A percentile compares a stretch with the other conserved stretches of the same genome.
Evolutionary conservation across 1,140 invertebrate species (phyloP).

Genomic region (Tachypleus tridentatus): DNA sequence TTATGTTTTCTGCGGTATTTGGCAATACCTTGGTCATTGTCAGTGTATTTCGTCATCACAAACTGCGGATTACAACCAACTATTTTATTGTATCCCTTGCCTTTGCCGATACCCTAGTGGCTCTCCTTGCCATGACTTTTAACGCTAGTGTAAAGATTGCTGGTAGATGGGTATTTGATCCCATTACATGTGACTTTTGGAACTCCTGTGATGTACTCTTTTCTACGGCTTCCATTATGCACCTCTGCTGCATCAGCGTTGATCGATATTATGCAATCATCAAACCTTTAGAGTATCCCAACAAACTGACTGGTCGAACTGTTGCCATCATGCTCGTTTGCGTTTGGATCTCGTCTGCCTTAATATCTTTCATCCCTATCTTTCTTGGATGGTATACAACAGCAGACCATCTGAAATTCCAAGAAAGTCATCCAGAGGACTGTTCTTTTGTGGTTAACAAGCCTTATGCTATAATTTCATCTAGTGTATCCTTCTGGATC

Average conservation of each 20-base stretch:
- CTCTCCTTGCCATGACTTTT: slow-evolving; percentile 86
- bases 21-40: slow-evolving; percentile 71
- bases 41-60: slow-evolving; percentile 64
- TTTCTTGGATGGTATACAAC: slow-evolving; percentile 89
- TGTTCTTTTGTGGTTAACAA: slow-evolving; percentile 83
- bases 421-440: slow-evolving; percentile 50
- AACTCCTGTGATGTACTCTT: slow-evolving; percentile 92
- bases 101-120: slow-evolving; percentile 76
- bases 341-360: slow-evolving; percentile 83
- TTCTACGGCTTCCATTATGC: slow-evolving; percentile 83
- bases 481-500: slow-evolving; percentile 92
- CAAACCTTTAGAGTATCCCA: slow-evolving; percentile 76
- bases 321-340: slow-evolving; percentile 82
- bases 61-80: slow-evolving; percentile 82
- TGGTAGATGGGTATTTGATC: slow-evolving; percentile 70
- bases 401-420: slow-evolving; percentile 49
- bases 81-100: slow-evolving; percentile 88
- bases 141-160: slow-evolving; percentile 77
- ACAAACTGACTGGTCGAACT: slow-evolving; percentile 72
- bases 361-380: slow-evolving; percentile 89
- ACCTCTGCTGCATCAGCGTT: slow-evolving; percentile 86
- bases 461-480: slow-evolving; percentile 79
- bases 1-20: slow-evolving; percentile 61
- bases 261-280: slow-evolving; percentile 85
- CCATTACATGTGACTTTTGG: slow-evolving; percentile 85